Base-by-base conservation (phyloP, 1,140 invertebrate species). In the Tachypleus tridentatus region DNA sequence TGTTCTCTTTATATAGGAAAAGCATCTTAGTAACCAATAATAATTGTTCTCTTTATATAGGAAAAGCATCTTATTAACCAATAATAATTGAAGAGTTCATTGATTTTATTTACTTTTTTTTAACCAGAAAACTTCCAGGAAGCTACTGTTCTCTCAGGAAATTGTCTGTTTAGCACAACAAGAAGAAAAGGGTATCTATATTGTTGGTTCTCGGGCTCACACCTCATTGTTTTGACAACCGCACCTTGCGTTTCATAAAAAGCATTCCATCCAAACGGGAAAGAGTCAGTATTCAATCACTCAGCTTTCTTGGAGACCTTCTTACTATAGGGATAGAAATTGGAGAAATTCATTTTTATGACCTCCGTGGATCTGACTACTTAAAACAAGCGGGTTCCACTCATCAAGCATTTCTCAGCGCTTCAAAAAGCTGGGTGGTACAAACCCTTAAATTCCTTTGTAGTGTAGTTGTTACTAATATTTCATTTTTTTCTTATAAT, bases 341-440 rank as follows among this genome's bases (percentile, higher is more conserved):
- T 57, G 93, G 93, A 59, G 85, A 89, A 76, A 79, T 98, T 2
- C 86, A 97, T 81, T 97, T 98, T 77, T 97, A 94, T 75, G 94
- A 98, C 76, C 79, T 96, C 58, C 83, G 87, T 71, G 91, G 89
- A 64, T 86, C 87, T 60, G 93, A 93, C 77, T 97, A 95, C 78
- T 77, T 97, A 52, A 91, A 96, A 74, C 90, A 60, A 87, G 87
- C 47, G 83, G 89, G 72, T 54, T n/a, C n/a, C n/a, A n/a, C n/a
- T n/a, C n/a, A n/a, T n/a, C n/a, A n/a, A n/a, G n/a, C n/a, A n/a
- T n/a, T n/a, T n/a, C n/a, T n/a, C n/a, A n/a, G n/a, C n/a, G n/a
- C n/a, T n/a, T n/a, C n/a, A n/a, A n/a, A n/a, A n/a, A n/a, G n/a
- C n/a, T n/a, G n/a, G n/a, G n/a, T n/a, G n/a, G n/a, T n/a, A n/a